Conservation (phyloP, 2,888 invertebrate genomes). For the Leptothorax acervorum region DNA sequence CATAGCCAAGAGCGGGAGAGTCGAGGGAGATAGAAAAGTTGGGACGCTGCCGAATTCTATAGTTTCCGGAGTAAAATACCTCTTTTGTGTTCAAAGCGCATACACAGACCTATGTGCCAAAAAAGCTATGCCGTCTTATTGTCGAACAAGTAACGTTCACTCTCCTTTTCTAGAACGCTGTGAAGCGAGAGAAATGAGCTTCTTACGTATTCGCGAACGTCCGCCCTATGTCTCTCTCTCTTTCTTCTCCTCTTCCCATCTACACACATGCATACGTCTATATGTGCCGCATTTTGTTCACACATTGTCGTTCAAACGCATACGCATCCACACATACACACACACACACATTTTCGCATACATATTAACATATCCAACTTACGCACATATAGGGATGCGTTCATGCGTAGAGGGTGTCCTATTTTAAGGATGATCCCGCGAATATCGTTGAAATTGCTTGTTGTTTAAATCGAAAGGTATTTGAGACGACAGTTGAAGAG, state of each 20-base stretch:
- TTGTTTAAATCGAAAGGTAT: neutral
- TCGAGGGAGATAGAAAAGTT: neutral
- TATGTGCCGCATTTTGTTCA: neutral
- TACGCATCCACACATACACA: neutral
- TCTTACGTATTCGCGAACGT: constrained; percentile 35
- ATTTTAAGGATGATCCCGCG: neutral
- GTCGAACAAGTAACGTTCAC: neutral
- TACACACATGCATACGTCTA: neutral
- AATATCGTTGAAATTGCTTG: neutral
- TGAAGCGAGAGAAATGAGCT: constrained; percentile 26
- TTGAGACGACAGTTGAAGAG: neutral
- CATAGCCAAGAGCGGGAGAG: neutral
- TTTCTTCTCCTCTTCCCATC: constrained; percentile 10
- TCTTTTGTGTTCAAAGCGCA: constrained; percentile 8
- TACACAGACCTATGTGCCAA: constrained; percentile 20
- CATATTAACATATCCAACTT: neutral
- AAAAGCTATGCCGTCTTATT: constrained; percentile 29
- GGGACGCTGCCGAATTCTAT: neutral
- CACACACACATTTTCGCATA: neutral
- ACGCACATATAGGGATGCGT: neutral
- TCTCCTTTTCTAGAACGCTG: constrained; percentile 1
- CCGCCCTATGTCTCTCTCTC: neutral
- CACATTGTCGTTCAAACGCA: neutral
- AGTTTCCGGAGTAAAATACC: neutral
- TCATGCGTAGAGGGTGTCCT: constrained; percentile 13